phyloP scores from a whole-genome alignment of 2,888 invertebrate genomes.

The Cactoblastis cactorum region DNA sequence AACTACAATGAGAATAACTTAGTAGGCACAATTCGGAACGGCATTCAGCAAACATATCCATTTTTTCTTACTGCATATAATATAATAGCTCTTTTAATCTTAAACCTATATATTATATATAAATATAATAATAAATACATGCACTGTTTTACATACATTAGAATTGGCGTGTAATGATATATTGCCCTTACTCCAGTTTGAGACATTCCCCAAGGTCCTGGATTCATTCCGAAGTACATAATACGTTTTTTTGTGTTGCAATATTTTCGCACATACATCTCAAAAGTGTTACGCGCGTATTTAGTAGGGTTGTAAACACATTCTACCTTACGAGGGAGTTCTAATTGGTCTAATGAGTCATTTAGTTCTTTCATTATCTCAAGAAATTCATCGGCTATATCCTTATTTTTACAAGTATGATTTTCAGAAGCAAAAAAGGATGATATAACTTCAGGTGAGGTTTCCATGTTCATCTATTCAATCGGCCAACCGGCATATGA shows the following conservation, averaged over 20 bases:
- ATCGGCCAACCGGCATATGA: neutral
- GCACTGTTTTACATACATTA: neutral
- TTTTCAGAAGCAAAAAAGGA: conserved; percentile 41
- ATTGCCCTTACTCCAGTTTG: conserved; percentile 88
- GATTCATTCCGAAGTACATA: conserved; percentile 95
- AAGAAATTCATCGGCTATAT: conserved; percentile 48
- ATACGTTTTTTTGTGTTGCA: conserved; percentile 84
- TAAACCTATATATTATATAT: neutral
- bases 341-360: conserved; percentile 58
- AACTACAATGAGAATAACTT: too few relatives aligned
- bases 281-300: conserved; percentile 89
- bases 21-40: too few relatives aligned
- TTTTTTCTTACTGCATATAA: too few relatives aligned
- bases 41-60: too few relatives aligned
- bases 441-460: conserved; percentile 49
- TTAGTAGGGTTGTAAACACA: conserved; percentile 91
- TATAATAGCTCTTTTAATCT: neutral
- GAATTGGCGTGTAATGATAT: neutral
- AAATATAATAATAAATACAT: neutral
- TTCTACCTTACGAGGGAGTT: conserved; percentile 77
- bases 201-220: conserved; percentile 98
- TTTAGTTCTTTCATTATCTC: conserved; percentile 60
- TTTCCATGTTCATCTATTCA: neutral
- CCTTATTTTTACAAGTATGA: conserved; percentile 15
- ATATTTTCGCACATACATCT: conserved; percentile 85